Percentiles rank a stretch among this genome's conserved stretches.
These are phyloP conservation scores for Oeneis ivallda DNA, from an alignment of 2,888 invertebrate genomes.

Conservation along the genomic window DNA sequence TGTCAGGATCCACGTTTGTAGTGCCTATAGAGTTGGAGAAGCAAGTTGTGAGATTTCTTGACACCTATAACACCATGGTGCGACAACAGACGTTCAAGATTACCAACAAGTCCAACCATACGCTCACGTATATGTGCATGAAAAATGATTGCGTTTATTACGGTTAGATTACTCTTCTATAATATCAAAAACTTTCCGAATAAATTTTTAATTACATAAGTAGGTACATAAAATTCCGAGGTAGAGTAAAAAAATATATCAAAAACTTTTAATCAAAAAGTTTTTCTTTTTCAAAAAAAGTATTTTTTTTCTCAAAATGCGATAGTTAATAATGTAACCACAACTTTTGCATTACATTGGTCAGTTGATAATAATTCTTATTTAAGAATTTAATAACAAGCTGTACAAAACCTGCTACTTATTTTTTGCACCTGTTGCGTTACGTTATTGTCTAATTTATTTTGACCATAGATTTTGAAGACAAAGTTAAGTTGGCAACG, in stretches of 20 bases:
- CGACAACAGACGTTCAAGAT: slow-evolving; percentile 76
- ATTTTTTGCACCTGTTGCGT: neutral
- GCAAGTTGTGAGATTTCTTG: slow-evolving; percentile 73
- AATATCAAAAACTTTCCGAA: neutral
- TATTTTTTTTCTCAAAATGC: no score
- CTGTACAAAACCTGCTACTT: no score
- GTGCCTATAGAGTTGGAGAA: slow-evolving; percentile 77
- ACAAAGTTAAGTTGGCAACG: slow-evolving; percentile 67
- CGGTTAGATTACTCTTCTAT: slow-evolving; percentile 46
- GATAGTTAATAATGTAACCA: no score
- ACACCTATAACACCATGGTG: slow-evolving; percentile 82
- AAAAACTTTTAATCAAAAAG: no score
- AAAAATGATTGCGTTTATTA: slow-evolving; percentile 68
- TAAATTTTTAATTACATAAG: no score
- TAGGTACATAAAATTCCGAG: no score
- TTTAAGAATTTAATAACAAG: neutral
- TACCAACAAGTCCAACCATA: slow-evolving; percentile 78
- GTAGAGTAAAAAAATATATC: no score
- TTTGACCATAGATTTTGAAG: slow-evolving; percentile 61
- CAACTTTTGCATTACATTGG: no score
- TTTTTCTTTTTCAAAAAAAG: no score
- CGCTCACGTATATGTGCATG: slow-evolving; percentile 82
- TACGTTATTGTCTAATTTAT: neutral
- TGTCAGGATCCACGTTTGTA: slow-evolving; percentile 69
- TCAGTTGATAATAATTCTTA: neutral